Evolutionary conservation across 2,113 vertebrate genomes (phyloP).

Genomic region (Cottus gobio): DNA sequence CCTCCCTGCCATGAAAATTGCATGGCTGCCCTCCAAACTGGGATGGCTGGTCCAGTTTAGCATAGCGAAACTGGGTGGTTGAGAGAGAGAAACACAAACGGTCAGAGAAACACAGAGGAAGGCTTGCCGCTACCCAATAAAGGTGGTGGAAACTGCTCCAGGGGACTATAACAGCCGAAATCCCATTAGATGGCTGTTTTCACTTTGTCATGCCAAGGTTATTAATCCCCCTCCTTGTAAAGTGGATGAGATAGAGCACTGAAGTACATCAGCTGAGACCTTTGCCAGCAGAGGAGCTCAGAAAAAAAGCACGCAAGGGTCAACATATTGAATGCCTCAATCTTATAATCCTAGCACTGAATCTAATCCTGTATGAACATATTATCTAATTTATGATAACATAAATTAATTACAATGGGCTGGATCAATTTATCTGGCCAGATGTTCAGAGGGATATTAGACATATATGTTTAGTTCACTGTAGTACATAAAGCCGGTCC

Average conservation of each 20-base stretch:
- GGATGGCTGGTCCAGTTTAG: constrained; percentile 85
- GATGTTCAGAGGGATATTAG: background rate
- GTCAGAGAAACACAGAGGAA: constrained; percentile 43
- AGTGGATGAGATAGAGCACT: constrained; percentile 60
- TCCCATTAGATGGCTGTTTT: constrained; percentile 67
- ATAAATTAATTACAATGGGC: background rate
- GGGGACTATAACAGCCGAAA: constrained; percentile 58
- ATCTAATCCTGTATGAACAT: background rate
- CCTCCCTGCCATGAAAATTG: constrained; percentile 82
- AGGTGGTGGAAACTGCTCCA: constrained; percentile 33
- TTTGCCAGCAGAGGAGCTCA: constrained; percentile 34
- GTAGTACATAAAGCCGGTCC: background rate
- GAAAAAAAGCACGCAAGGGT: constrained; percentile 28
- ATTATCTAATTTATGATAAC: background rate
- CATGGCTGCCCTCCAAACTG: constrained; percentile 90
- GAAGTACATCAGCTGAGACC: constrained; percentile 53
- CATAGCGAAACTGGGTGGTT: constrained; percentile 86
- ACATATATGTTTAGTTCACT: background rate
- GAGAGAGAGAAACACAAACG: constrained; percentile 30
- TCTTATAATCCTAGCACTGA: background rate
- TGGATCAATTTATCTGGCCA: background rate
- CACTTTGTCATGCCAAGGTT: constrained; percentile 74
- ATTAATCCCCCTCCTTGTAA: constrained; percentile 65
- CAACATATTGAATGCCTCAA: constrained; percentile 17
- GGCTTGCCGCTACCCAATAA: constrained; percentile 17